phyloP scores from a whole-genome alignment of 1,140 invertebrate species.

The Leguminivora glycinivorella region DNA sequence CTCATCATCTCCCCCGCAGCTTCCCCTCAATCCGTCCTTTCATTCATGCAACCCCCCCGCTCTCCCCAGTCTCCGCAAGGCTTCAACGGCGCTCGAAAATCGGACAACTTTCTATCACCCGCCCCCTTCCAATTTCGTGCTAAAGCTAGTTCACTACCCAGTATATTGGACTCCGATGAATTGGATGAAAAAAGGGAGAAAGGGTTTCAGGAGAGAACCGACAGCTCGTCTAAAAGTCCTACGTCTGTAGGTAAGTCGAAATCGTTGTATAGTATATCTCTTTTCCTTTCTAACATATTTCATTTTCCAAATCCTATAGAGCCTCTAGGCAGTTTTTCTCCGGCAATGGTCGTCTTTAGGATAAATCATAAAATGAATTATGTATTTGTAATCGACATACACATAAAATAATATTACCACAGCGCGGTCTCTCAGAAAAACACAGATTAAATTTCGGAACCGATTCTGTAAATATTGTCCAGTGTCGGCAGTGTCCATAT shows the following conservation, averaged over 20 bases:
- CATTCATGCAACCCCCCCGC: slow-evolving; percentile 63
- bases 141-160: slow-evolving; percentile 87
- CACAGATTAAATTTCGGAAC: slow-evolving; percentile 26
- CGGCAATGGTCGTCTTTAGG: too few species aligned
- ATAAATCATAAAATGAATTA: too few species aligned
- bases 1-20: slow-evolving; percentile 81
- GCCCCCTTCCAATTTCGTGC: slow-evolving; percentile 81
- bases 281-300: not conserved
- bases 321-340: too few species aligned
- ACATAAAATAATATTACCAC: not conserved
- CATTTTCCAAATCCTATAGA: too few species aligned
- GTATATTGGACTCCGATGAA: slow-evolving; percentile 88
- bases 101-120: slow-evolving; percentile 78
- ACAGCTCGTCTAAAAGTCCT: slow-evolving; percentile 80
- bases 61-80: slow-evolving; percentile 47
- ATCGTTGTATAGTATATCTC: not conserved
- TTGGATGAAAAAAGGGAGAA: slow-evolving; percentile 79
- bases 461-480: slow-evolving; percentile 32
- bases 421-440: slow-evolving; percentile 5
- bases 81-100: slow-evolving; percentile 45
- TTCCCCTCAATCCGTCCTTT: slow-evolving; percentile 62
- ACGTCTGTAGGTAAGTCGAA: slow-evolving; percentile 78
- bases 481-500: too few species aligned
- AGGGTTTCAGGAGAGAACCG: slow-evolving; percentile 61
- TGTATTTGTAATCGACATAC: too few species aligned